Conservation (phyloP, 2,113 vertebrate species). For the Sander vitreus region DNA sequence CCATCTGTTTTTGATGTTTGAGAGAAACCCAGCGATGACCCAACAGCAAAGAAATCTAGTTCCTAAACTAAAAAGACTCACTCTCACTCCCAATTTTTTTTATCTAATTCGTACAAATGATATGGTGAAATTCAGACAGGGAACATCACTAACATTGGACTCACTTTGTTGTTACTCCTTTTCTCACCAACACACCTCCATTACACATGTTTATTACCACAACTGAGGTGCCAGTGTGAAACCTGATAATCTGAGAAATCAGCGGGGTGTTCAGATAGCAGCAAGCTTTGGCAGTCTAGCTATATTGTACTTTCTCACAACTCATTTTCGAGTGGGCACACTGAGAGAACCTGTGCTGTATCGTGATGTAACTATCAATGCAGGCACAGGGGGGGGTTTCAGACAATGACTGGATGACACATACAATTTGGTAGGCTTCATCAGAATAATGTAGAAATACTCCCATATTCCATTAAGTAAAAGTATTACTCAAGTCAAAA, state of each 20-base stretch:
- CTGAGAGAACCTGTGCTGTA: slow-evolving; percentile 57
- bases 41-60: slow-evolving; percentile 41
- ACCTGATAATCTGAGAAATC: slow-evolving; percentile 70
- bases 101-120: slow-evolving; percentile 5
- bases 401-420: slow-evolving; percentile 43
- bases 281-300: slow-evolving; percentile 38
- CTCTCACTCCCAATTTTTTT: background rate
- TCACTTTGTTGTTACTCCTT: slow-evolving; percentile 48
- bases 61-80: slow-evolving; percentile 19
- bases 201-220: slow-evolving; percentile 62
- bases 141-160: slow-evolving; percentile 3
- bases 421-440: slow-evolving; percentile 34
- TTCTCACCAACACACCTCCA: slow-evolving; percentile 42
- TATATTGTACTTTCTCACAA: slow-evolving; percentile 64
- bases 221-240: slow-evolving; percentile 59
- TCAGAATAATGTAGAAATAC: background rate
- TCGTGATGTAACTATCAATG: slow-evolving; percentile 59
- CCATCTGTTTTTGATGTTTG: slow-evolving; percentile 68
- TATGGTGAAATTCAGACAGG: background rate
- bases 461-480: too few species aligned
- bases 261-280: slow-evolving; percentile 56
- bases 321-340: slow-evolving; percentile 62
- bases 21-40: slow-evolving; percentile 45
- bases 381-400: slow-evolving; percentile 27
- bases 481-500: too few species aligned